These are phyloP conservation scores for Hyles lineata DNA, from an alignment of 2,888 invertebrate genomes.

Conservation along the genomic window DNA sequence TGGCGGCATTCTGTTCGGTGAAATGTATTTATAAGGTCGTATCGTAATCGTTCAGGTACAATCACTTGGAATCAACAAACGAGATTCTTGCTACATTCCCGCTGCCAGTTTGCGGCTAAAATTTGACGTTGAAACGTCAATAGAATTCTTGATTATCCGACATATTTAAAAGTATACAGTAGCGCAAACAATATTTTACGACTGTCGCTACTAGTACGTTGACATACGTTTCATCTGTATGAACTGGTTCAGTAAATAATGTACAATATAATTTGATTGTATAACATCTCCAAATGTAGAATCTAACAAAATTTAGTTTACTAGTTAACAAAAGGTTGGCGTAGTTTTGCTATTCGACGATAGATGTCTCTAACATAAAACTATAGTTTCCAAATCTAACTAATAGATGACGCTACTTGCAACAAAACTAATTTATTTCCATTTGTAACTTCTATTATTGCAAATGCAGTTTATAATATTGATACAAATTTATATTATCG, in stretches of 20 bases:
- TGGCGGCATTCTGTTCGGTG: constrained; percentile 79
- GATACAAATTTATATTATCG: too few relatives aligned
- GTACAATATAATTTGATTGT: constrained; percentile 16
- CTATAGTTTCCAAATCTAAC: not conserved
- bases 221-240: not conserved
- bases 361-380: constrained; percentile 46
- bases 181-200: not conserved
- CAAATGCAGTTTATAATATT: too few relatives aligned
- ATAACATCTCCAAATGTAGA: not conserved
- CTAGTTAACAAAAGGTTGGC: not conserved
- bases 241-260: not conserved
- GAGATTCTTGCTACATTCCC: constrained; percentile 78
- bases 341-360: constrained; percentile 41
- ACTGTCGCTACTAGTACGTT: constrained; percentile 3
- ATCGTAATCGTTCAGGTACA: constrained; percentile 68
- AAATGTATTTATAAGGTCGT: constrained; percentile 78
- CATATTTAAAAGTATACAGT: constrained; percentile 33
- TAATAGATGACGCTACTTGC: constrained; percentile 9
- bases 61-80: constrained; percentile 81
- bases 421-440: not conserved
- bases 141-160: constrained; percentile 43
- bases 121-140: constrained; percentile 58
- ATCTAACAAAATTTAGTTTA: not conserved
- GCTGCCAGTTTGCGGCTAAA: constrained; percentile 58
- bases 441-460: too few relatives aligned